Base-by-base conservation (phyloP, 2,888 invertebrate species). In the Sphecodes monilicornis region DNA sequence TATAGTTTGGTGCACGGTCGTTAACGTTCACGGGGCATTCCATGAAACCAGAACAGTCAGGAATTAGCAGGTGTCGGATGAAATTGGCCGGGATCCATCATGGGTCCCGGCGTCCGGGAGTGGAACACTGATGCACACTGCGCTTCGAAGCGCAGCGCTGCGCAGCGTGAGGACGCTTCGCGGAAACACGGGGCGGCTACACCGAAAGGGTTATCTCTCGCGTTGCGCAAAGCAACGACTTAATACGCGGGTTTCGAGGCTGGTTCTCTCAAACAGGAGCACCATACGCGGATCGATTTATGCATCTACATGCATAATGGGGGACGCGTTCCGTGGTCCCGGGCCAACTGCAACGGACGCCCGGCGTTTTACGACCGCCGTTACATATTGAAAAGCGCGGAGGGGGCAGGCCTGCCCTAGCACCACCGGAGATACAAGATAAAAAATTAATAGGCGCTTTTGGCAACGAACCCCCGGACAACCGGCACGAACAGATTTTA, bases 401-500 rank as follows among this genome's bases (percentile, higher is more conserved):
- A 57, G 75, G 74, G 41, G 16, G 60, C 60, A 29, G 60, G 60
- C 60, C 6, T 60, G 43, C 78, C 50, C 72, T 73, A 41, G 76
- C 57, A 29, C 77, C 68, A 66, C 66, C 90, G 91, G 86, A 94
- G 94, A 94, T 94, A 88, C 74, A 84, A 93, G 94, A 94, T 94
- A 94, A 94, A 93, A 93, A 94, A 94, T 94, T 94, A 94, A 94
- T 94, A 94, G 94, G 91, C 90, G 93, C 94, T 93, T 94, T 94
- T 94, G 94, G 94, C 94, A 93, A 84, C 80, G 81, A 80, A 76
- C 85, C 57, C 76, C 77, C 80, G 91, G 91, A 92, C 22, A 93
- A 94, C 93, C 93, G 93, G 92, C 94, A 92, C 94, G 93, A 94
- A 94, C 93, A 94, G 94, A 94, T 94, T 94, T 94, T 94, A 94